phyloP scores from a whole-genome alignment of 2,113 vertebrate genomes.

The Elgaria multicarinata region DNA sequence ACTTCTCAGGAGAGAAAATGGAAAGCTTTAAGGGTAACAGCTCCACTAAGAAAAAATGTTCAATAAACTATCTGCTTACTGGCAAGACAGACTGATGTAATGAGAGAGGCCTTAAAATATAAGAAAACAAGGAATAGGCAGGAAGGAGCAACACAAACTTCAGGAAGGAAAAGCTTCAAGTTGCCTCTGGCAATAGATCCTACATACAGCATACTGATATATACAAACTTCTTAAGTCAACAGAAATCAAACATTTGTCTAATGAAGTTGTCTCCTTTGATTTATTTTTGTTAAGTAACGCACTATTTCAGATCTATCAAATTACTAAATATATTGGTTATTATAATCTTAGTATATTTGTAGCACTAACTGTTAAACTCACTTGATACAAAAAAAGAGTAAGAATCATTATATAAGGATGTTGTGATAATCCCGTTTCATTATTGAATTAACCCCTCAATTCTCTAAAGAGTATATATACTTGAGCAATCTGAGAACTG shows the following conservation, averaged over 20 bases:
- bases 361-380: neutral
- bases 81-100: neutral
- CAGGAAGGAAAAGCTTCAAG: neutral
- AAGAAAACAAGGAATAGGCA: neutral
- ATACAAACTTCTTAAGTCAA: rapidly evolving
- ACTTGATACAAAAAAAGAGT: neutral
- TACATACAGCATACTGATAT: neutral
- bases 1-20: neutral
- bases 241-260: rapidly evolving
- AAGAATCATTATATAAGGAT: neutral
- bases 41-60: neutral
- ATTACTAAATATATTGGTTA: neutral
- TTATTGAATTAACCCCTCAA: neutral
- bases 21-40: rapidly evolving
- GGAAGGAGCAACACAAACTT: neutral
- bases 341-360: neutral
- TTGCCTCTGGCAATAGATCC: neutral
- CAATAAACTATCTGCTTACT: neutral
- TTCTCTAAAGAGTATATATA: neutral
- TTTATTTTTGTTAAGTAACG: neutral
- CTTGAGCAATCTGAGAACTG: neutral
- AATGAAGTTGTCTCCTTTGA: neutral
- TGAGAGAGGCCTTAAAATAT: neutral
- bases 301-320: neutral
- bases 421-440: neutral